Evolutionary conservation across 2,797 vertebrate genomes (phyloP), one percentile per base, ranked within the genome.

Genomic region (Periophthalmus magnuspinnatus): DNA sequence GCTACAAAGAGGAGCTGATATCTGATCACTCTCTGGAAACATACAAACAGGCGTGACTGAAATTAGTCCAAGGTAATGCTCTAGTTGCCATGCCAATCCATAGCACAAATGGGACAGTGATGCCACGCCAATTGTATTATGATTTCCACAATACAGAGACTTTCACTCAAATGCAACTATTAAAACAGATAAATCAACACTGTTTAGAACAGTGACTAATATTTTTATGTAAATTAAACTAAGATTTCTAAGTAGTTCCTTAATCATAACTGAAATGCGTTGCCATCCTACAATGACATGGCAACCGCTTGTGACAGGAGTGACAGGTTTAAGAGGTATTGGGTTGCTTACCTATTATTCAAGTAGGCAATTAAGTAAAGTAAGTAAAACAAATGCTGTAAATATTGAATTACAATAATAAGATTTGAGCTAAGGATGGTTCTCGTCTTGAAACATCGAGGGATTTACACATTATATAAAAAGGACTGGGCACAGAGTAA

Each of bases 31-130:
- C 50, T 28, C 55, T 55, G 54, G 68, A 86, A 75, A 67, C 81
- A 77, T 75, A 83, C 79, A 75, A 86, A 81, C 60, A 72, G 83
- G 81, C 22, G 69, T 75, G 84, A 82, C 75, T 16, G 69, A 75
- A 17, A 28, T 1, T 47, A 50, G 77, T 85, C 84, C 80, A 78
- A 68, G 74, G 83, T 71, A 84, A 86, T 80, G n/a, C 59, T 74
- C 65, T 62, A 69, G 74, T 79, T 66, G 41, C 69, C 17, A 5
- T 59, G 69, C 22, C 38, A 33, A 80, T 71, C 34, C n/a, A 68
- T 5, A 67, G 7, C 33, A 58, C 69, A 72, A 69, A 32, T 50
- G 32, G 33, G 56, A 68, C 68, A 47, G 48, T 5, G 0, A 24
- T 24, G 56, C 4, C 36, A 71, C 13, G 38, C 55, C 66, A 77